Evolutionary conservation across 2,797 vertebrate genomes (phyloP), one percentile per base, ranked within the genome.

Genomic region (Mergus octosetaceus): DNA sequence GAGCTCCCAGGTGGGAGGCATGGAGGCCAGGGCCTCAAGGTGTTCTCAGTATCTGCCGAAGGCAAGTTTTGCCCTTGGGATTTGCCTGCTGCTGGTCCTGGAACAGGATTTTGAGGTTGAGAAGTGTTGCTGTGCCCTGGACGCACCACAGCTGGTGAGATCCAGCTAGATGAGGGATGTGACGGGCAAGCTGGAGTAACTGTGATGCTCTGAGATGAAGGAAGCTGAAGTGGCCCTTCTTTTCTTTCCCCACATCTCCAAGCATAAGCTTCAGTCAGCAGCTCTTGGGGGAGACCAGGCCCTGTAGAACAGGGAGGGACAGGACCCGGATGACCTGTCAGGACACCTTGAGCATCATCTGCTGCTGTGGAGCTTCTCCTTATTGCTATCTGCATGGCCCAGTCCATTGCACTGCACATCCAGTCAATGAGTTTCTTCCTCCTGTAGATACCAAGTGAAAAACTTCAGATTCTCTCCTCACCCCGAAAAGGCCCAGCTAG

Each of bases 1-100:
- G 13, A 74, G 9, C 11, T 87, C 57, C 49, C 19, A 11, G 54
- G 30, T 65, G 71, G 70, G 32, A 0, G 2, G 17, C 1, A 0
- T 24, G 61, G 17, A 91, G 49, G 25, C 62, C 60, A 34, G 2
- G 18, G 81, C 47, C 62, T 84, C n/a, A 8, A 54, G 54, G 19
- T n/a, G 51, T 53, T 66, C 36, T 57, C 3, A 1, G 45, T 45
- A 51, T 39, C 71, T 56, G 38, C 21, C 73, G 39, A 82, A 34
- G 53, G 7, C 38, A 39, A 49, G 62, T 34, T 72, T 75, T 78
- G 57, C 60, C 53, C 58, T 65, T 61, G 87, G 60, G 78, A 45
- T 93, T 92, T 93, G 76, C 65, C 8, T 75, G 32, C 70, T 73
- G 49, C 68, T 93, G 17, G 43, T 25, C 25, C 74, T 34, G 12